Conservation (phyloP, 2,888 invertebrate species). For the Eudemis profundana region DNA sequence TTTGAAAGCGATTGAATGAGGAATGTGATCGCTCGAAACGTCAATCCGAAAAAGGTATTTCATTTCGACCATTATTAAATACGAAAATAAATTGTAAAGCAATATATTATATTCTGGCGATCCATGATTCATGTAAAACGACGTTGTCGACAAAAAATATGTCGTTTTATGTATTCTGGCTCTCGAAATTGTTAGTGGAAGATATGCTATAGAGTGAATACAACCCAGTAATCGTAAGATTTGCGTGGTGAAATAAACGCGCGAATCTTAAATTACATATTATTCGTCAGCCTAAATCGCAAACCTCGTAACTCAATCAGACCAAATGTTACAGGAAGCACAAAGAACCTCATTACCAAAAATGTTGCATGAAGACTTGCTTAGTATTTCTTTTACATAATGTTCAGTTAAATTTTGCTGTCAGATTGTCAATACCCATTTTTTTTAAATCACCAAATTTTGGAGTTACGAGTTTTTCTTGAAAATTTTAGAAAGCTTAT, state of each 20-base stretch:
- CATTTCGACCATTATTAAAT: constrained; percentile 18
- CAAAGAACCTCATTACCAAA: not conserved
- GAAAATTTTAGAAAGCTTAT: constrained; percentile 14
- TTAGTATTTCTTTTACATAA: constrained; percentile 4
- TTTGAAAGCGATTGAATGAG: not conserved
- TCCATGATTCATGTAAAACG: constrained; percentile 43
- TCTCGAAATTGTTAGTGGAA: constrained; percentile 42
- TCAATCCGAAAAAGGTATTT: constrained; percentile 12
- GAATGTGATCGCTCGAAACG: not conserved
- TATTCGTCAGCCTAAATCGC: no score
- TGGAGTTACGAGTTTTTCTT: constrained; percentile 11
- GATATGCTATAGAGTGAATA: constrained; percentile 16
- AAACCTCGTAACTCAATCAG: constrained; percentile 3
- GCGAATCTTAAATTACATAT: no score
- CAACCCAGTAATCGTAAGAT: not conserved
- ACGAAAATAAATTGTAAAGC: constrained; percentile 15
- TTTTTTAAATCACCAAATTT: constrained; percentile 8
- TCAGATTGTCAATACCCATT: constrained; percentile 5
- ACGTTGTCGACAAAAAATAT: constrained; percentile 49
- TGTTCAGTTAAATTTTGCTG: constrained; percentile 6
- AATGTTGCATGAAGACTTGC: constrained; percentile 2
- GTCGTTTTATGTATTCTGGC: constrained; percentile 38
- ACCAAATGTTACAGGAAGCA: no score
- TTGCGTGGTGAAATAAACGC: no score
- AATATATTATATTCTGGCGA: constrained; percentile 27